Conservation (phyloP, 1,140 invertebrate species). For the Brachystomella parvula region DNA sequence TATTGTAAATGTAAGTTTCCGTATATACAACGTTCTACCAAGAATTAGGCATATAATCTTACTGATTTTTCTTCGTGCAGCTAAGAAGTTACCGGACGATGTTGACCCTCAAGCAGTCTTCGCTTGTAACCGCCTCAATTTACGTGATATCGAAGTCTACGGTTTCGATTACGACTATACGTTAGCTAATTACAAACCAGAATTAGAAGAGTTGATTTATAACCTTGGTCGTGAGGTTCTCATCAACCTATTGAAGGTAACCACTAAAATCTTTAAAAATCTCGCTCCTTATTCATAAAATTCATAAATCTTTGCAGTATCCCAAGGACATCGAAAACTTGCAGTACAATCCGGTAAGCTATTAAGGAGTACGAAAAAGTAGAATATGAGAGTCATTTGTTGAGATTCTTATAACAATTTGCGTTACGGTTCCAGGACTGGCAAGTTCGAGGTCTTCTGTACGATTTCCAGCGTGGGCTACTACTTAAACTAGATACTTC, state of each 20-base stretch:
- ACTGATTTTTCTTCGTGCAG: conserved; percentile 51
- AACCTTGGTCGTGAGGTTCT: conserved; percentile 79
- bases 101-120: conserved; percentile 80
- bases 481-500: conserved; percentile 92
- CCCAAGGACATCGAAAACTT: conserved; percentile 71
- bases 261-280: background rate
- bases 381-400: background rate
- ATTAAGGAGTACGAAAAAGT: background rate
- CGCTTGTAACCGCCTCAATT: conserved; percentile 91
- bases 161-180: conserved; percentile 99
- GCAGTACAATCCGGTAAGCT: conserved; percentile 57
- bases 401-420: background rate
- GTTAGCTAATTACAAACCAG: conserved; percentile 85
- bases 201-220: conserved; percentile 84
- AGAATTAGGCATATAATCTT: background rate
- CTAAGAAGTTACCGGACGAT: conserved; percentile 77
- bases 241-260: conserved; percentile 54
- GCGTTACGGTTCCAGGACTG: conserved; percentile 17
- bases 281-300: conserved; percentile 1
- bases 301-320: conserved; percentile 60
- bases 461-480: conserved; percentile 92
- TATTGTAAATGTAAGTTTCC: conserved; percentile 35
- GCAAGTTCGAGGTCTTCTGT: conserved; percentile 62
- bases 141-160: conserved; percentile 86
- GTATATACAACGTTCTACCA: no score